A percentile compares a stretch with the other conserved stretches of the same genome.
phyloP scores from a whole-genome alignment of 2,113 vertebrate species.

The Charadrius vociferus region DNA sequence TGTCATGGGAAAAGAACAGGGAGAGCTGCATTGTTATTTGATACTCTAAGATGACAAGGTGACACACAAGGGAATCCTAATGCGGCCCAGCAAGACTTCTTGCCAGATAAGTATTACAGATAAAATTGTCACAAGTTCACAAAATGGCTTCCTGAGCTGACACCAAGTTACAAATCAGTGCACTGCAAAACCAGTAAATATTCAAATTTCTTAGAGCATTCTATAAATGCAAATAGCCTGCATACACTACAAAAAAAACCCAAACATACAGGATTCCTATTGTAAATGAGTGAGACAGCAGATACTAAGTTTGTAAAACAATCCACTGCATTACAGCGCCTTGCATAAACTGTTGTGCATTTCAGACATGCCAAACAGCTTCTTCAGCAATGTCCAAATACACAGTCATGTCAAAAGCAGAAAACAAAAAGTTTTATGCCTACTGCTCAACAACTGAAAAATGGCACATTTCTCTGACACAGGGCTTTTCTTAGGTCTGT shows the following conservation, averaged over 20 bases:
- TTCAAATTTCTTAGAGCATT: background rate
- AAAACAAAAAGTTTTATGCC: no score
- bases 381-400: background rate
- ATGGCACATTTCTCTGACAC: background rate
- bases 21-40: background rate
- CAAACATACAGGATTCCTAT: background rate
- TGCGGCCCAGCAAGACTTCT: background rate
- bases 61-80: background rate
- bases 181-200: background rate
- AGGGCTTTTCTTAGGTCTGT: background rate
- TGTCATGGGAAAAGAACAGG: background rate
- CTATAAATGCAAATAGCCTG: background rate
- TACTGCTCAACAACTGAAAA: background rate
- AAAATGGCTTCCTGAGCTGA: background rate
- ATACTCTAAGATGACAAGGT: background rate
- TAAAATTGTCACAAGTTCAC: background rate
- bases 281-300: background rate
- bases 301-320: background rate
- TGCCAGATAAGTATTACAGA: background rate
- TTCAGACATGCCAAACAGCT: background rate
- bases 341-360: background rate
- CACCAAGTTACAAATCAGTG: background rate
- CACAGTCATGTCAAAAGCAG: accelerated
- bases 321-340: background rate
- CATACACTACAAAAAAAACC: background rate